Percentiles rank a stretch among this genome's conserved stretches.
These are phyloP conservation scores for Argynnis bischoffii DNA, from an alignment of 2,888 invertebrate genomes.

Conservation along the genomic window DNA sequence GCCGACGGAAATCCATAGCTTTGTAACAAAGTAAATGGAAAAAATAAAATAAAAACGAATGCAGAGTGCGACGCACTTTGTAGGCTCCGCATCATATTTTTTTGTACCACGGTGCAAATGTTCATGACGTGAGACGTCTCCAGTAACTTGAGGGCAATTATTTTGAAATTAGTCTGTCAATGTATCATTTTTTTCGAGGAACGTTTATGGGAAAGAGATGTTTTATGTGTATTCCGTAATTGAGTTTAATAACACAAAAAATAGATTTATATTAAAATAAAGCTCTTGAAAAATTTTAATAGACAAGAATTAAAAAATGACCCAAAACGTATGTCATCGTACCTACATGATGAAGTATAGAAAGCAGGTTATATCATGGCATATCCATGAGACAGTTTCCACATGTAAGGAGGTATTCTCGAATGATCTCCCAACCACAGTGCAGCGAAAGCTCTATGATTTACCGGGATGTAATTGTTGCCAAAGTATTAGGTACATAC, in stretches of 20 bases:
- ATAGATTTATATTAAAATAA: too few species aligned
- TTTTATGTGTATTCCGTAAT: too few species aligned
- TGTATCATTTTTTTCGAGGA: constrained; percentile 31
- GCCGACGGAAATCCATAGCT: constrained; percentile 46
- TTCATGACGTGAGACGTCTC: constrained; percentile 40
- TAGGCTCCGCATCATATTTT: constrained; percentile 40
- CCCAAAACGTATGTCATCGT: too few species aligned
- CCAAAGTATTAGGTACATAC: background rate
- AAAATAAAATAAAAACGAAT: constrained; percentile 41
- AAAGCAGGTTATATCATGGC: too few species aligned
- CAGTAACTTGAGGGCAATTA: constrained; percentile 42
- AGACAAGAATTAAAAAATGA: too few species aligned
- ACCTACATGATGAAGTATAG: too few species aligned
- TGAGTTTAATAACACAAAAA: too few species aligned
- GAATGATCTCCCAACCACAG: too few species aligned
- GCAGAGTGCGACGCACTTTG: constrained; percentile 48
- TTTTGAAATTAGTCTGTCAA: constrained; percentile 42
- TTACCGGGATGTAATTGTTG: background rate
- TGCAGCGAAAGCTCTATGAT: too few species aligned
- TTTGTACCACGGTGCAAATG: constrained; percentile 40
- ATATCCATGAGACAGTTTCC: too few species aligned
- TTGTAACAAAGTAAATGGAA: constrained; percentile 39
- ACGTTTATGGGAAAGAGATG: constrained; percentile 18
- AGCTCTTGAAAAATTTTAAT: too few species aligned
- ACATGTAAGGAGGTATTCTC: too few species aligned